A percentile compares a stretch with the other conserved stretches of the same genome.
phyloP scores from a whole-genome alignment of 2,797 vertebrate genomes.

The Gadopsis bispinosus region DNA sequence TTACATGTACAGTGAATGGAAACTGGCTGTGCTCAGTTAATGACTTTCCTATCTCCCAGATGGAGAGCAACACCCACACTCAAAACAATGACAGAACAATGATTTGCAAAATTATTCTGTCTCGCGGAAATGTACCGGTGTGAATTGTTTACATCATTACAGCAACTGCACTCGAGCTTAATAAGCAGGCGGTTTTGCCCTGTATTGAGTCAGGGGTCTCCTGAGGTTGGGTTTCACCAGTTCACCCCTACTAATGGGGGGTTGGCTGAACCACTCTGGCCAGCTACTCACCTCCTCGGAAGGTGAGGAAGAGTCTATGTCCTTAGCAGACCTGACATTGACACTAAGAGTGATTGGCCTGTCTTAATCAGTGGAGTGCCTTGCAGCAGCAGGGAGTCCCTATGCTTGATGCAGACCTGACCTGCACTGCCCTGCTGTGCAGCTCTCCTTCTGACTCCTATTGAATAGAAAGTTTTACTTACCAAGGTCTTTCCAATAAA shows the following conservation, averaged over 20 bases:
- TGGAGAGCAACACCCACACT: conserved; percentile 71
- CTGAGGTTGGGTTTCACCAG: conserved; percentile 43
- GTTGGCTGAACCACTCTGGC: conserved; percentile 41
- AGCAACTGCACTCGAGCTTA: conserved; percentile 45
- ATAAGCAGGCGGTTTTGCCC: conserved; percentile 31
- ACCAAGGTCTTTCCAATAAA: conserved; percentile 9
- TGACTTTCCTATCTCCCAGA: conserved; percentile 75
- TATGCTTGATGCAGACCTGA: conserved; percentile 31
- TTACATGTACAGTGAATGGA: conserved; percentile 75
- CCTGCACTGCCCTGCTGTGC: conserved; percentile 30
- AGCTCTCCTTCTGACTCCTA: background rate
- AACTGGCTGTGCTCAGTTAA: conserved; percentile 67
- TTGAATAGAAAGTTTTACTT: background rate
- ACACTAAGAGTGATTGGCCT: conserved; percentile 70
- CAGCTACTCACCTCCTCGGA: conserved; percentile 35
- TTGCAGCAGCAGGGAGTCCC: conserved; percentile 60
- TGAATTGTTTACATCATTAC: conserved; percentile 74
- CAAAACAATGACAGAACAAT: conserved; percentile 71
- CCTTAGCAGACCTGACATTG: conserved; percentile 64
- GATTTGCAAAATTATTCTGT: conserved; percentile 63
- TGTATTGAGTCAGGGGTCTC: conserved; percentile 49
- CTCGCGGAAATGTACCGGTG: conserved; percentile 47
- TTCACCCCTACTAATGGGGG: conserved; percentile 51
- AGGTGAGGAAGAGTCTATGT: conserved; percentile 51
- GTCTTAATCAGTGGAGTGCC: conserved; percentile 75